Evolutionary conservation across 2,888 invertebrate genomes (phyloP).

Genomic region (Busseola fusca): DNA sequence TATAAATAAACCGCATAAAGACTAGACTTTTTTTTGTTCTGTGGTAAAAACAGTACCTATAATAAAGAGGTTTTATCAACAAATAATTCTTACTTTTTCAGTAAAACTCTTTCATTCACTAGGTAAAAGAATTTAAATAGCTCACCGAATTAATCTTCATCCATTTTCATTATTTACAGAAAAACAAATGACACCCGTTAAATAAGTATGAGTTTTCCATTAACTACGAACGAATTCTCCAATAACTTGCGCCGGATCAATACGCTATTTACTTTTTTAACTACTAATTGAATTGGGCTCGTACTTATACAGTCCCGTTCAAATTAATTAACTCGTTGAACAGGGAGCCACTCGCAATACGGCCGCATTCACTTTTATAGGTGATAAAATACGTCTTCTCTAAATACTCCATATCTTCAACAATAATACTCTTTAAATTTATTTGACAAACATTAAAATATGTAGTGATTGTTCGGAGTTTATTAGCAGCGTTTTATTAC

Average conservation of each 20-base stretch:
- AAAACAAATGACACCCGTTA: constrained; percentile 47
- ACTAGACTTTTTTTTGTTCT: background rate
- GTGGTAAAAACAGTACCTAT: background rate
- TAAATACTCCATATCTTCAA: constrained; percentile 61
- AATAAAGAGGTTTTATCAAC: background rate
- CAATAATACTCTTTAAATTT: constrained; percentile 64
- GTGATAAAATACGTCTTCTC: constrained; percentile 71
- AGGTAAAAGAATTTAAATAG: constrained; percentile 29
- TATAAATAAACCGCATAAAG: no score
- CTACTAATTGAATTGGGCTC: constrained; percentile 79
- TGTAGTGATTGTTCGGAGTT: constrained; percentile 69
- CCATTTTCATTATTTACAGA: constrained; percentile 46
- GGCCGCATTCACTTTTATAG: constrained; percentile 71
- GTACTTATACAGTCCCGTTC: constrained; percentile 74
- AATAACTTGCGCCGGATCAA: constrained; percentile 66
- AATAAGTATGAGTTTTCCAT: constrained; percentile 60
- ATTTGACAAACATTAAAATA: constrained; percentile 69
- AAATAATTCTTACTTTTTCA: background rate
- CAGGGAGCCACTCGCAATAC: constrained; percentile 65
- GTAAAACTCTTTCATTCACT: background rate
- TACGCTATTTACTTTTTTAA: constrained; percentile 75
- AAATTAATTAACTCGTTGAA: constrained; percentile 76
- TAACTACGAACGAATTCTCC: constrained; percentile 51
- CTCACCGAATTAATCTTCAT: constrained; percentile 48
- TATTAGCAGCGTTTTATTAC: constrained; percentile 75